Evolutionary conservation across 2,113 vertebrate species (phyloP).

Genomic region (Pteronura brasiliensis): DNA sequence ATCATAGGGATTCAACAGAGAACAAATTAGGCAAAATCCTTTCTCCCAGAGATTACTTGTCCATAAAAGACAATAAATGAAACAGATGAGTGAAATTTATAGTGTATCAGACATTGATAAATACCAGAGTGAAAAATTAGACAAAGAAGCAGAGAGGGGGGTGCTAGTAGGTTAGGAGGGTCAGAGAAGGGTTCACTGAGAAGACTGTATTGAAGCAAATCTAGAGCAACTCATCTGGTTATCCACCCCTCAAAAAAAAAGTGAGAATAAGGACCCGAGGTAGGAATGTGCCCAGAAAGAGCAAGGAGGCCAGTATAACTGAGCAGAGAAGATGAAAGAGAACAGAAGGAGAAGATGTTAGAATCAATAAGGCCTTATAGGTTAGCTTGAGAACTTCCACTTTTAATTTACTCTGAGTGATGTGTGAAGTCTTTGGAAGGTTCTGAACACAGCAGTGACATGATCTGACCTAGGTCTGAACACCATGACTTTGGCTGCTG

Average conservation of each 20-base stretch:
- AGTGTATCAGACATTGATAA: not conserved
- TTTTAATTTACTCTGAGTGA: not conserved
- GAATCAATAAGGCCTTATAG: not conserved
- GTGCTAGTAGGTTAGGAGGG: not conserved
- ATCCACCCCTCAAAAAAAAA: not conserved
- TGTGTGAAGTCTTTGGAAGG: not conserved
- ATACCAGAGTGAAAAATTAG: not conserved
- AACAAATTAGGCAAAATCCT: not conserved
- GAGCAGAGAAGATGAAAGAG: not conserved
- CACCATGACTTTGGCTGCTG: not conserved
- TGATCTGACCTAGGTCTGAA: not conserved
- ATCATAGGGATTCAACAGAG: not conserved
- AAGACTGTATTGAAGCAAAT: not conserved
- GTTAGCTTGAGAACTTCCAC: not conserved
- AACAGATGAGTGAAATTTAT: not conserved
- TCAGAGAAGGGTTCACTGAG: not conserved
- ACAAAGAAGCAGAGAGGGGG: not conserved
- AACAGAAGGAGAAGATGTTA: not conserved
- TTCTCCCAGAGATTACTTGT: not conserved
- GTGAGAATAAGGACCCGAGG: not conserved
- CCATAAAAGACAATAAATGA: not conserved
- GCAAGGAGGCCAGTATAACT: not conserved
- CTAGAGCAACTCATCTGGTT: not conserved
- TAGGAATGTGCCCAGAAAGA: not conserved
- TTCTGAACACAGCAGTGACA: not conserved